Base-by-base conservation (phyloP, 1,140 invertebrate species). In the Heliothis subflexa region DNA sequence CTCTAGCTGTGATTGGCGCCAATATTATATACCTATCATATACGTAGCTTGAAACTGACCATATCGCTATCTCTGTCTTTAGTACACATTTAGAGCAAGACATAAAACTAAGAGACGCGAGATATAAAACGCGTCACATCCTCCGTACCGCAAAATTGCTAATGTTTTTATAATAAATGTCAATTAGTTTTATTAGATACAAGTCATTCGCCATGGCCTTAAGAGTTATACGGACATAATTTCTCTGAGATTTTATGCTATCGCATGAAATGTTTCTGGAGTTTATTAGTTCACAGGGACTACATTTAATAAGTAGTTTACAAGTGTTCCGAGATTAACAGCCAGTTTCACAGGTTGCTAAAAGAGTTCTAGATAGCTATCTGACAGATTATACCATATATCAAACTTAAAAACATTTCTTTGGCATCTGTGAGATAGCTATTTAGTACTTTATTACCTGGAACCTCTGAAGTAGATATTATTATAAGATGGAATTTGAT, bases 131-230 rank as follows among this genome's bases (percentile, higher is more conserved):
- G 61, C 61, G 62, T 66, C 62, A 66, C 40, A 66, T 66, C 62
- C 62, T 18, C 40, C 33, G 62, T 66, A n/a, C 40, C 12, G 14
- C 61, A 64, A 64, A 64, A 66, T 66, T 13, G 16, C 62, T 66
- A 66, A 66, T 47, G 62, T 66, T 66, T 66, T 66, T 66, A 47
- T 66, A 66, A 66, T 66, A 45, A 66, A 66, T 47, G 62, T 66
- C 40, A 66, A 66, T 66, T 47, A 66, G 62, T 66, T 66, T 21
- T 47, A 47, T 66, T 66, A 66, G 61, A 64, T 45, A 18, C 40
- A 18, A 18, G 28, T 18, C 47, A 66, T 47, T 47, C 12, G n/a
- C 62, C 40, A 21, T 12, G 16, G 40, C 16, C 40, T 21, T 47
- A 47, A 47, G 33, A 40, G 10, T 12, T 66, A 10, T 66, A 11